Evolutionary conservation across 2,797 vertebrate genomes (phyloP), one percentile per base, ranked within the genome.

Genomic region (Characodon lateralis): DNA sequence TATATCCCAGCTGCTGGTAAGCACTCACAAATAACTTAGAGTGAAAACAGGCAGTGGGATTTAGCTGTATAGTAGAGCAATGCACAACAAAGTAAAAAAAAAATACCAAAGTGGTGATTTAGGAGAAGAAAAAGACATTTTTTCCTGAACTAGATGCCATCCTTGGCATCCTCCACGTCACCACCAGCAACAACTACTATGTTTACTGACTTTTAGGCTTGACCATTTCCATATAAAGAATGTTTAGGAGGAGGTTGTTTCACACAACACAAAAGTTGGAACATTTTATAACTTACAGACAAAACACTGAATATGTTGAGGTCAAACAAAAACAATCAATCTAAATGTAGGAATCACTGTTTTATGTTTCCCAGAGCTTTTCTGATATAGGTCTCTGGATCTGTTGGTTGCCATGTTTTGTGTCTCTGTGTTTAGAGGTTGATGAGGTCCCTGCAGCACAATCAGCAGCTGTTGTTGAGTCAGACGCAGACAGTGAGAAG

Each of bases 391-490:
- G 24, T 69, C 24, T 69, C 6, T 69, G 41, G 13, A 26, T 69
- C 13, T 59, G 53, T 8, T 55, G 53, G 18, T 55, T 24, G 53
- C 55, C 48, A 22, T 85, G 1, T 84, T 83, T 20, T 85, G 59
- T 87, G 77, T 91, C 88, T 87, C 81, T 87, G 91, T 91, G 82
- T 92, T 72, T 85, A 98, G 98, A 96, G 94, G 85, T 88, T 97
- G 86, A 90, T 98, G 89, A 95, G 82, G 83, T 95, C 96, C 87
- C 93, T 98, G 85, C 95, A 96, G 82, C 91, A 93, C 18, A 88
- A 93, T 83, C 96, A 97, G 86, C 92, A 95, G 88, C 92, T 98
- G 79, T 86, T 99, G 88, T 94, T 97, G 85, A 94, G 89, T 82
- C 93, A 96, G 91, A 97, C 95, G 0, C 94, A 96, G 91, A 89